Evolutionary conservation across 2,888 invertebrate species (phyloP).

Genomic region (Tenthredo distinguenda): DNA sequence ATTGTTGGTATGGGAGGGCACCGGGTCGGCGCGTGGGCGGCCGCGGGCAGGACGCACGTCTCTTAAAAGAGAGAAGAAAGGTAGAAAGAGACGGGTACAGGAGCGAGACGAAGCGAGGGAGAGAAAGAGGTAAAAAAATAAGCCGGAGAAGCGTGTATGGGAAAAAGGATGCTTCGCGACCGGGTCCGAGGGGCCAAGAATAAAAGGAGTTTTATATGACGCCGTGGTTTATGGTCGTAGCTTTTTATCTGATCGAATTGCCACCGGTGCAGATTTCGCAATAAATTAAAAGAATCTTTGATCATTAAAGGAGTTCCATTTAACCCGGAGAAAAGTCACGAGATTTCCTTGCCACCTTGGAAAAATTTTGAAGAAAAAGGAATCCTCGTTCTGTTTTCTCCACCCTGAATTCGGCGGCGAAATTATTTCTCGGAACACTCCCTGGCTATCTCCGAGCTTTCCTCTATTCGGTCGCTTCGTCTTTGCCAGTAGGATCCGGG

Average conservation of each 20-base stretch:
- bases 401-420: slow-evolving; percentile 55
- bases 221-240: slow-evolving; percentile 74
- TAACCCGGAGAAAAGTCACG: not conserved
- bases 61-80: slow-evolving; percentile 64
- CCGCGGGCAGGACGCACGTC: slow-evolving; percentile 78
- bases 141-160: slow-evolving; percentile 41
- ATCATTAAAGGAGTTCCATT: slow-evolving; percentile 70
- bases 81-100: slow-evolving; percentile 49
- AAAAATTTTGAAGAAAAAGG: not conserved
- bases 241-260: slow-evolving; percentile 75
- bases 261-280: slow-evolving; percentile 76
- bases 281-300: slow-evolving; percentile 70
- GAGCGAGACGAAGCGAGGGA: slow-evolving; percentile 51
- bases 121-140: slow-evolving; percentile 39
- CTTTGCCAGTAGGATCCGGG: slow-evolving; percentile 63
- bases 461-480: slow-evolving; percentile 36
- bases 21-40: slow-evolving; percentile 78
- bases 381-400: not conserved
- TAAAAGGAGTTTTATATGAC: slow-evolving; percentile 74
- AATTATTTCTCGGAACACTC: slow-evolving; percentile 38
- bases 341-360: not conserved
- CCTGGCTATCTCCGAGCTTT: slow-evolving; percentile 16
- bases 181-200: slow-evolving; percentile 58
- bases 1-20: slow-evolving; percentile 70
- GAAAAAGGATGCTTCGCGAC: slow-evolving; percentile 52